Evolutionary conservation across 2,888 invertebrate species (phyloP).

Genomic region (Mongoloraphidia duomilia): DNA sequence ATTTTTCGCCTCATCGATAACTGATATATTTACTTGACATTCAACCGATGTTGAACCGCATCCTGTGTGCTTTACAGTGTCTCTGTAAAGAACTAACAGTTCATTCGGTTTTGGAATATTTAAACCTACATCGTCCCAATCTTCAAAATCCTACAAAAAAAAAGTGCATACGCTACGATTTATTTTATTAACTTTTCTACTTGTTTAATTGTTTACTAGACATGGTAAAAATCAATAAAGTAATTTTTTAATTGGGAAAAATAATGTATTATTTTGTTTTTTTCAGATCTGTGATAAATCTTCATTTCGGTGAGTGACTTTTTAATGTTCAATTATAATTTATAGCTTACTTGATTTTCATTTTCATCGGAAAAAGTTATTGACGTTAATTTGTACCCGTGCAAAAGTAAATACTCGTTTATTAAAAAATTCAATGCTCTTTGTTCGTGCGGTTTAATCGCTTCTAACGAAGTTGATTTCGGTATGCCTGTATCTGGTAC

Average conservation of each 20-base stretch:
- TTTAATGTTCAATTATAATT: background rate
- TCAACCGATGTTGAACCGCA: slow-evolving; percentile 24
- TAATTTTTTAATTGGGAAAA: background rate
- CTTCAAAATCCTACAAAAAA: slow-evolving; percentile 61
- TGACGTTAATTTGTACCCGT: slow-evolving; percentile 73
- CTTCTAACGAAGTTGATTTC: slow-evolving; percentile 26
- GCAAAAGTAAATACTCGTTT: slow-evolving; percentile 67
- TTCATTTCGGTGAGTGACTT: background rate
- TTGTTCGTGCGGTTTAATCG: slow-evolving; percentile 67
- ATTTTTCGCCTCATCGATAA: slow-evolving; percentile 22
- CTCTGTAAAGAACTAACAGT: slow-evolving; percentile 52
- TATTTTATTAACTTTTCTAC: background rate
- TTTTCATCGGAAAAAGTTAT: slow-evolving; percentile 87
- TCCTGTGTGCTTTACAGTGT: slow-evolving; percentile 34
- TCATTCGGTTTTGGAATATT: slow-evolving; percentile 71
- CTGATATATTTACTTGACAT: slow-evolving; percentile 34
- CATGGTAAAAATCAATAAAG: background rate
- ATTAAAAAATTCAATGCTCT: slow-evolving; percentile 73
- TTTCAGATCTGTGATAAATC: background rate
- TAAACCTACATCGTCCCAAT: slow-evolving; percentile 83
- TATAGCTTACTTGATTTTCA: slow-evolving; percentile 54
- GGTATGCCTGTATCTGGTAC: slow-evolving; percentile 32
- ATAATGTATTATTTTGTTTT: background rate
- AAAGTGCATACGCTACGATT: background rate
- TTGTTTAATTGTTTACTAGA: background rate